Conservation (phyloP, 2,888 invertebrate species). For the Platerodrilus igneus region DNA sequence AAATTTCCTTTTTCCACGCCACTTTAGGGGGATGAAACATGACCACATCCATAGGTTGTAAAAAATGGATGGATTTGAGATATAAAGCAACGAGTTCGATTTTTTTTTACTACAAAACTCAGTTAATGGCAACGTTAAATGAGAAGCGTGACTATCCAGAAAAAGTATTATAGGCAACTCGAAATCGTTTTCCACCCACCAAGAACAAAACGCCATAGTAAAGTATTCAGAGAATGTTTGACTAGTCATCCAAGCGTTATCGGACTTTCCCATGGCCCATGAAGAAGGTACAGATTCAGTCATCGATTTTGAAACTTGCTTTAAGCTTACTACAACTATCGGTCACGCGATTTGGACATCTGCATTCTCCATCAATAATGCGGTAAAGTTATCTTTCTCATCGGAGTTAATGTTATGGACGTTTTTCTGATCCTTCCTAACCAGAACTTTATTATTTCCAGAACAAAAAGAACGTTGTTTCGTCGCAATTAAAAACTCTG, state of each 20-base stretch:
- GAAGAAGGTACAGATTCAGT: conserved; percentile 27
- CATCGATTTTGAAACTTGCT: conserved; percentile 32
- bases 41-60: conserved; percentile 25
- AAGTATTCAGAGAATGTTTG: conserved; percentile 35
- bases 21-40: conserved; percentile 25
- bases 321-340: conserved; percentile 32
- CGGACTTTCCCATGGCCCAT: conserved; percentile 10
- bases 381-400: conserved; percentile 29
- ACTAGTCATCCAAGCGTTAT: conserved; percentile 34
- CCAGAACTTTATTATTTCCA: conserved; percentile 25
- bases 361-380: conserved; percentile 31
- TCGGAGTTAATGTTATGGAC: conserved; percentile 28
- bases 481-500: conserved; percentile 19
- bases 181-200: conserved; percentile 29
- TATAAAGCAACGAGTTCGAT: conserved; percentile 34
- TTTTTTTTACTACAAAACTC: no score
- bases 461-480: conserved; percentile 29
- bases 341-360: conserved; percentile 32
- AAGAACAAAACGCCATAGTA: conserved; percentile 31
- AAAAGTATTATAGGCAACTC: conserved; percentile 33
- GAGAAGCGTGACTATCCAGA: conserved; percentile 38
- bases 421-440: conserved; percentile 26
- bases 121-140: no score
- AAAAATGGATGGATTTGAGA: conserved; percentile 36
- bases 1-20: conserved; percentile 27